Conservation (phyloP, 2,888 invertebrate genomes). For the Polietes domitor region DNA sequence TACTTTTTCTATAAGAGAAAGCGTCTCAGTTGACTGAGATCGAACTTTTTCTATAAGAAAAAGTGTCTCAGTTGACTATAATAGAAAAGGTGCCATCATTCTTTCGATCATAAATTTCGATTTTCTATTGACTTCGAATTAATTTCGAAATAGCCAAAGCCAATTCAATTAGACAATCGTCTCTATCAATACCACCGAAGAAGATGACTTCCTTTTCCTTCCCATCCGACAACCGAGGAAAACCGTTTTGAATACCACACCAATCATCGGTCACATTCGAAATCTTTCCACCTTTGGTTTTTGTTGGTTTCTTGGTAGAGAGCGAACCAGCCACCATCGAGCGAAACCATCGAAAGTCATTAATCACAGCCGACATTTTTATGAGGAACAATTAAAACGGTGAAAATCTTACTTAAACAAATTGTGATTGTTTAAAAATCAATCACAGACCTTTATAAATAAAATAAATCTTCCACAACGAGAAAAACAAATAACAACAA, state of each 20-base stretch:
- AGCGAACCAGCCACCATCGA: neutral
- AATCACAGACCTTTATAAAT: constrained; percentile 18
- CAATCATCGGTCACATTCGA: neutral
- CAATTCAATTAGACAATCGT: no score
- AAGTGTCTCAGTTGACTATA: no score
- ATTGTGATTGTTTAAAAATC: constrained; percentile 31
- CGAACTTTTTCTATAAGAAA: no score
- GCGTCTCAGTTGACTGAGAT: no score
- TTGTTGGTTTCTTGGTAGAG: no score
- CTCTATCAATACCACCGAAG: no score
- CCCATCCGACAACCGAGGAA: neutral
- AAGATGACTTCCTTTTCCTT: neutral
- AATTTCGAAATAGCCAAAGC: no score
- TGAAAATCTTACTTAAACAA: constrained; percentile 15
- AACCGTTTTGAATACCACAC: neutral
- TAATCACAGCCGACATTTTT: constrained; percentile 32
- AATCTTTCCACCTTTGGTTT: neutral
- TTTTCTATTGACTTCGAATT: no score
- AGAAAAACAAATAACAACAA: neutral
- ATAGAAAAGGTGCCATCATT: no score
- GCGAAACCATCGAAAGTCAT: neutral
- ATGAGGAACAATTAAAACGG: constrained; percentile 14
- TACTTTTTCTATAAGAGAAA: no score
- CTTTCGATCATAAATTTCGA: no score
- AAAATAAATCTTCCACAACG: constrained; percentile 25